A percentile compares a stretch with the other conserved stretches of the same genome.
Conservation (phyloP, 2,797 vertebrate species). For the Hippoglossus hippoglossus region DNA sequence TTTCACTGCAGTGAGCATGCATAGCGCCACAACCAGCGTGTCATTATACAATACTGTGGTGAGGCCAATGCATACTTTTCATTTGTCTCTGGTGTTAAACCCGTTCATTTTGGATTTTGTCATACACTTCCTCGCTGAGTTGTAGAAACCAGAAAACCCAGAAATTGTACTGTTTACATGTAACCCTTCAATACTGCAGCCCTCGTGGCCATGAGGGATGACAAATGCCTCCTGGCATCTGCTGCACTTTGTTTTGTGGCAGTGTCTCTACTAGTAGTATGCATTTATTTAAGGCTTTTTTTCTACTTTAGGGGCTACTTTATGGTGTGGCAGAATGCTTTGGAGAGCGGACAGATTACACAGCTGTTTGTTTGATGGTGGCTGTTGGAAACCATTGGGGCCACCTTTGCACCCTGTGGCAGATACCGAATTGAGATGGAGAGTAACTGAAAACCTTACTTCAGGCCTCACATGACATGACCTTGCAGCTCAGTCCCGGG, state of each 20-base stretch:
- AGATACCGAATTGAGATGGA: slow-evolving; percentile 40
- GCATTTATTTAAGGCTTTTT: slow-evolving; percentile 79
- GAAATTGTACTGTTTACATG: slow-evolving; percentile 87
- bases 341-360: slow-evolving; percentile 59
- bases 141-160: slow-evolving; percentile 86
- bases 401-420: slow-evolving; percentile 73
- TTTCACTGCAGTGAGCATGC: slow-evolving; percentile 73
- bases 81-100: slow-evolving; percentile 87
- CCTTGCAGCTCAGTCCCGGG: slow-evolving; percentile 48
- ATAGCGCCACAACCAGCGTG: slow-evolving; percentile 75
- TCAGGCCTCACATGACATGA: slow-evolving; percentile 52
- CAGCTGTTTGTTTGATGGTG: slow-evolving; percentile 75
- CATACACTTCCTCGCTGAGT: slow-evolving; percentile 81
- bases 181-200: slow-evolving; percentile 82
- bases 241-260: slow-evolving; percentile 81
- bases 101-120: slow-evolving; percentile 85
- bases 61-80: slow-evolving; percentile 81
- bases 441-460: slow-evolving; percentile 37
- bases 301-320: slow-evolving; percentile 68
- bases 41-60: slow-evolving; percentile 86
- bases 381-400: slow-evolving; percentile 43
- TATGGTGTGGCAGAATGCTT: slow-evolving; percentile 63
- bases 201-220: slow-evolving; percentile 78
- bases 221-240: slow-evolving; percentile 80
- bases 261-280: slow-evolving; percentile 71